Base-by-base conservation (phyloP, 2,113 vertebrate species). In the Ailuropoda melanoleuca region DNA sequence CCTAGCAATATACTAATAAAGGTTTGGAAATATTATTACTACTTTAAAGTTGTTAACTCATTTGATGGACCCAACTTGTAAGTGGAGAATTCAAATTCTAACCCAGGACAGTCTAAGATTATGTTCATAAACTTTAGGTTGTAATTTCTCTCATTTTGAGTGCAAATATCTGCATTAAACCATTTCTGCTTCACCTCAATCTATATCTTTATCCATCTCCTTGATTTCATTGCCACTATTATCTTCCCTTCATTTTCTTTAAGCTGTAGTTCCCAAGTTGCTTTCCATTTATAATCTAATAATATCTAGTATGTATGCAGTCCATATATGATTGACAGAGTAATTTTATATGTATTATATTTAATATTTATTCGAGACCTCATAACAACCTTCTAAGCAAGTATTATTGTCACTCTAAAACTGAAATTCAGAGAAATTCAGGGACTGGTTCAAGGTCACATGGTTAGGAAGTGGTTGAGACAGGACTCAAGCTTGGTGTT, bases 361-460 rank as follows among this genome's bases (percentile, higher is more conserved):
- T 97, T 95, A 86, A 82, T 85, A 55, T 53, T 88, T 95, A 75
- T 74, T 96, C 81, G 37, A 93, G 88, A 34, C 37, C 4, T 88
- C 23, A 48, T n/a, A 72, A n/a, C 11, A 60, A 46, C 15, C 15
- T 85, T 53, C 43, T 34, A 85, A 82, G 10, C n/a, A 77, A 19
- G 26, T 89, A 62, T 50, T 66, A 88, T 74, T 86, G 37, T 70
- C 3, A 85, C 37, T 58, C 75, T 48, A 91, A 87, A 95, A 68
- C 13, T 8, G 3, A 92, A 86, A 17, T 85, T 95, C 62, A 83
- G 68, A 86, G 85, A 70, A 70, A 66, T 72, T 87, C 37, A 95
- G 46, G 56, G 31, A 55, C n/a, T 66, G 31, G 48, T 87, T 64
- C 48, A 75, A 81, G 48, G 48, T 92, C 87, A 85, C 70, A 37